Evolutionary conservation across 1,140 invertebrate genomes (phyloP), one percentile per base, ranked within the genome.

Genomic region (Bombus consobrinus): DNA sequence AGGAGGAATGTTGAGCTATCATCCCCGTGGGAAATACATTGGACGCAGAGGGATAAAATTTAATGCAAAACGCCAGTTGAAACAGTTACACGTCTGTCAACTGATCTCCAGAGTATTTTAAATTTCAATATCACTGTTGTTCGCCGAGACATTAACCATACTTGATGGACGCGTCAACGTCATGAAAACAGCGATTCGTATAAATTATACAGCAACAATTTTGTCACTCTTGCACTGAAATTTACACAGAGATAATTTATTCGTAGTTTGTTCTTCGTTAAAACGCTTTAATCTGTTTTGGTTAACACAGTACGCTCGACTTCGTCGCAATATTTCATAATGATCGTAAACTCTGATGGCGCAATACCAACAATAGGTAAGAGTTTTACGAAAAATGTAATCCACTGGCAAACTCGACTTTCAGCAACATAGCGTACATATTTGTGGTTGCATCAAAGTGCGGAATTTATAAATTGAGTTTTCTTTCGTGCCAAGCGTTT

Each of bases 61-160:
- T 85, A 81, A 85, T 85, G 84, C 84, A 69, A 73, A 81, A 75
- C 71, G 25, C 12, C 64, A 59, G 39, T 81, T 25, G 78, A 74
- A 73, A 32, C 59, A 13, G 73, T 68, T 81, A 57, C 34, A 53
- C n/a, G 43, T 18, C 62, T 37, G 71, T 75, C 84, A 62, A 10
- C 10, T 18, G 37, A 34, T 59, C 78, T 41, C 79, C 37, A 9
- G 84, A 22, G 59, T 25, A 66, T 81, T 81, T 85, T 37, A 73
- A 25, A 66, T 81, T 81, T 68, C 53, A 53, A 34, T 59, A 66
- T 43, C 39, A 25, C 22, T 32, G 62, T 25, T 62, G 15, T 39
- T 28, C 18, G 0, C 10, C 9, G 41, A 28, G 66, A 37, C 28
- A 22, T 47, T 69, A 68, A 57, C 37, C 6, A 12, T 22, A 8